A percentile compares a stretch with the other conserved stretches of the same genome.
phyloP scores from a whole-genome alignment of 2,113 vertebrate species.

The Oreotrochilus melanogaster region DNA sequence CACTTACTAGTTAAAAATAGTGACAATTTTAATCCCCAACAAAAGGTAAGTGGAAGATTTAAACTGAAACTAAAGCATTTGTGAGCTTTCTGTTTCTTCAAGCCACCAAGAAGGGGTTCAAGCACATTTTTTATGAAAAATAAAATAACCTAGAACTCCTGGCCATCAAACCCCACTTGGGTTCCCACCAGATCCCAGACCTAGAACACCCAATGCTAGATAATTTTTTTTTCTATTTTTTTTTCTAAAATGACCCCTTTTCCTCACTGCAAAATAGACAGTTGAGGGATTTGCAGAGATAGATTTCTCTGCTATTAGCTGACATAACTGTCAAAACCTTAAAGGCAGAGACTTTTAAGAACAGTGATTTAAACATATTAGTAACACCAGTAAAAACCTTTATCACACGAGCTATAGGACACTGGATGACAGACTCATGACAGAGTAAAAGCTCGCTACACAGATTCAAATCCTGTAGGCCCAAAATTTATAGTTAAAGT shows the following conservation, averaged over 20 bases:
- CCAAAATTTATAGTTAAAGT: not conserved
- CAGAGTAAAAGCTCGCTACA: not conserved
- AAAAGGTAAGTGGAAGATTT: not conserved
- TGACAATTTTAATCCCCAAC: not conserved
- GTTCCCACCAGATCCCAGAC: not conserved
- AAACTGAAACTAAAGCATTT: not conserved
- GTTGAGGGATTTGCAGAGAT: not conserved
- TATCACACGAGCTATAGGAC: not conserved
- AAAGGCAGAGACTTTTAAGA: not conserved
- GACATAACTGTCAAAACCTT: not conserved
- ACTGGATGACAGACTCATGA: not conserved
- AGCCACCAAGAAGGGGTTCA: not conserved
- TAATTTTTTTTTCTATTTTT: not conserved
- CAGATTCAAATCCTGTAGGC: not conserved
- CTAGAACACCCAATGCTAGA: not conserved
- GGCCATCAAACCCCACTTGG: not conserved
- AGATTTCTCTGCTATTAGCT: not conserved
- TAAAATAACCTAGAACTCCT: not conserved
- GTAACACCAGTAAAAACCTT: not conserved
- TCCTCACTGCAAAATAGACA: not conserved
- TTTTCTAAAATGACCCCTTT: not conserved
- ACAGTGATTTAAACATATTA: not conserved
- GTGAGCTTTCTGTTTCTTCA: not conserved
- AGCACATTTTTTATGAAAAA: not conserved
- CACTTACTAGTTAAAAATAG: not conserved